Conservation (phyloP, 2,797 vertebrate species). For the Eupleurogrammus muticus region DNA sequence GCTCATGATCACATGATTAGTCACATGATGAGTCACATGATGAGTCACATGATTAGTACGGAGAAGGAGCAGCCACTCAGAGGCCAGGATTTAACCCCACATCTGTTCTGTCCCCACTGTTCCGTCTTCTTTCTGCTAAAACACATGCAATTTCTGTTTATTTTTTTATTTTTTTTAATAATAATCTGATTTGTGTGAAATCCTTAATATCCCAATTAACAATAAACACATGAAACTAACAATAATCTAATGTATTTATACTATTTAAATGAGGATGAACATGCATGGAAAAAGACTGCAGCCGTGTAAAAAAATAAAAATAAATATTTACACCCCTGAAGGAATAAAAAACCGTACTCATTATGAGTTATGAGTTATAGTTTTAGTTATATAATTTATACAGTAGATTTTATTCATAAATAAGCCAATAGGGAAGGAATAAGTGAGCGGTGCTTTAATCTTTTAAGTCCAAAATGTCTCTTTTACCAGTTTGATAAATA, state of each 20-base stretch:
- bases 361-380: no score
- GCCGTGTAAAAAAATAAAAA: no score
- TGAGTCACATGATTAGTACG: no score
- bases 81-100: background rate
- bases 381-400: background rate
- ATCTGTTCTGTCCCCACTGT: background rate
- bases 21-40: background rate
- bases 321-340: background rate
- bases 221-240: background rate
- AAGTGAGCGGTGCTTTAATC: background rate
- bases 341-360: background rate
- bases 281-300: background rate
- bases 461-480: background rate
- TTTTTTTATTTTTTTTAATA: background rate
- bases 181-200: background rate
- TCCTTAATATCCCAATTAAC: background rate
- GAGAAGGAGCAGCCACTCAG: conserved; percentile 10
- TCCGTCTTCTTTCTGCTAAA: background rate
- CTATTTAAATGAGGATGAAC: background rate
- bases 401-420: background rate
- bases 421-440: background rate
- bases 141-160: background rate
- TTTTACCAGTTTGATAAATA: conserved; percentile 33
- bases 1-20: background rate
- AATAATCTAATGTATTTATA: background rate